These are phyloP conservation scores for Indri indri DNA, from an alignment of 2,113 vertebrate genomes.

Conservation along the genomic window DNA sequence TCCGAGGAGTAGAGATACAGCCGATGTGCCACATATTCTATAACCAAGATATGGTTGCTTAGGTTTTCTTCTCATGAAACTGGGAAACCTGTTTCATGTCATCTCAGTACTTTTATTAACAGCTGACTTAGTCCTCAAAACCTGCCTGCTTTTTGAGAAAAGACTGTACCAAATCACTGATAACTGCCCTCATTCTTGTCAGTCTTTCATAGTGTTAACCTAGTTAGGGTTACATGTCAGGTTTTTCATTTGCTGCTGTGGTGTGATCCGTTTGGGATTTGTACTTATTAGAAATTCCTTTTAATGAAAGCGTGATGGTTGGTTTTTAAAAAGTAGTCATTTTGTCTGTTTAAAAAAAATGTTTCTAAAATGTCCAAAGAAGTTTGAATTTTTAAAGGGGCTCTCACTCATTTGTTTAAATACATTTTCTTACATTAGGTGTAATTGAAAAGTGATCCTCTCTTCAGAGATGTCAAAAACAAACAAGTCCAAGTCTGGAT, in stretches of 20 bases:
- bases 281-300: not conserved
- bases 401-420: constrained; percentile 37
- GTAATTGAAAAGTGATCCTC: constrained; percentile 72
- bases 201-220: not conserved
- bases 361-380: not conserved
- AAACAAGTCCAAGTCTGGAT: constrained; percentile 93
- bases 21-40: not conserved
- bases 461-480: constrained; percentile 93
- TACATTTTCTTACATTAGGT: constrained; percentile 66
- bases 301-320: not conserved
- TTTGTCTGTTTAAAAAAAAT: not conserved
- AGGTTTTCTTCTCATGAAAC: not conserved
- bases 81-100: not conserved
- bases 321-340: not conserved
- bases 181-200: not conserved
- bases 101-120: not conserved
- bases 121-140: not conserved
- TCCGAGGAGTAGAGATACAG: not conserved
- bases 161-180: not conserved
- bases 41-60: not conserved
- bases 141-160: not conserved
- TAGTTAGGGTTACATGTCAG: not conserved
- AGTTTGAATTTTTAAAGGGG: not conserved
- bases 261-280: not conserved
- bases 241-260: constrained; percentile 14